These are phyloP conservation scores for Mungos mungo DNA, from an alignment of 2,113 vertebrate genomes.

Conservation along the genomic window DNA sequence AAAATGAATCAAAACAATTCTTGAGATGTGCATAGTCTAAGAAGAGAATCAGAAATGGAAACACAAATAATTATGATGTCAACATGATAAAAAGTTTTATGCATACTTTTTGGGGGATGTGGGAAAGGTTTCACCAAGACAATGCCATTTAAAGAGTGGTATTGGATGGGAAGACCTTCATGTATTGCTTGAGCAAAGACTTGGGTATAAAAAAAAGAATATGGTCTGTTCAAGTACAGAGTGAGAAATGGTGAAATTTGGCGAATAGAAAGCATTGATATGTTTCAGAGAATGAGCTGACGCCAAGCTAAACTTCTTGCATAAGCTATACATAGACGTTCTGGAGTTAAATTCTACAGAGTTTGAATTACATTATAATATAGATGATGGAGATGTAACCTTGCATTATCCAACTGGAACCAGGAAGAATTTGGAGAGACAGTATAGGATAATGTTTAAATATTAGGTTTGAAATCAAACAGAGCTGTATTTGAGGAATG, in stretches of 20 bases:
- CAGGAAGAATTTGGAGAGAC: not conserved
- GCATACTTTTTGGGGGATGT: not conserved
- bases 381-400: not conserved
- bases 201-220: not conserved
- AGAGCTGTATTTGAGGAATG: not conserved
- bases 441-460: not conserved
- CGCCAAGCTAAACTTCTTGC: not conserved
- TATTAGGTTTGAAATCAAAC: not conserved
- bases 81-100: not conserved
- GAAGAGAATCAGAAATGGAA: not conserved
- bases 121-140: not conserved
- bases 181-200: not conserved
- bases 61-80: not conserved
- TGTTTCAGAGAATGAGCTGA: not conserved
- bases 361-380: not conserved
- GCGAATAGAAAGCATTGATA: not conserved
- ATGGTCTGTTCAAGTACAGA: not conserved
- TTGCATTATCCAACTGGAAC: not conserved
- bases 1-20: not conserved
- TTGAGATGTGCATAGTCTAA: not conserved
- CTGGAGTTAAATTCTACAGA: not conserved
- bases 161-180: not conserved
- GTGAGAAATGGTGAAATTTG: not conserved
- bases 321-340: not conserved
- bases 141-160: not conserved